Evolutionary conservation across 1,140 invertebrate genomes (phyloP).

Genomic region (Brevipalpus yothersi): DNA sequence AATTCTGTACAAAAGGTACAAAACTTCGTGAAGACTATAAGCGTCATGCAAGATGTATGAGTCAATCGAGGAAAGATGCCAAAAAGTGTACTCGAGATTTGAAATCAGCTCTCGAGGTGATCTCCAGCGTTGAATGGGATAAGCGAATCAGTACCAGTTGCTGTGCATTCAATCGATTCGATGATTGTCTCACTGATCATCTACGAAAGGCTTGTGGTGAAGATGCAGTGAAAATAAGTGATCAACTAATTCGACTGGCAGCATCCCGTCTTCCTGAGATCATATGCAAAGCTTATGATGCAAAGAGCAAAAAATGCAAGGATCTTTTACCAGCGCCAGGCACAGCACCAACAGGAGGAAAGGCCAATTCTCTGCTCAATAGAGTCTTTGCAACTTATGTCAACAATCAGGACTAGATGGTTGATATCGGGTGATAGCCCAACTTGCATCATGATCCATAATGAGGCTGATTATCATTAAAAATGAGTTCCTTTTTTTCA

Average conservation of each 20-base stretch:
- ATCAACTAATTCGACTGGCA: slow-evolving; percentile 11
- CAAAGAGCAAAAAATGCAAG: slow-evolving; percentile 3
- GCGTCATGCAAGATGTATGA: neutral
- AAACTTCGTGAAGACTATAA: neutral
- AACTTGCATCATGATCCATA: too few species aligned
- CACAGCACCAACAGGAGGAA: slow-evolving; percentile 1
- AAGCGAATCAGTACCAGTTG: slow-evolving; percentile 14
- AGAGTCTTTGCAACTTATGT: slow-evolving; percentile 11
- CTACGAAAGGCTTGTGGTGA: slow-evolving; percentile 13
- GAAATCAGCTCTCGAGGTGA: slow-evolving; percentile 13
- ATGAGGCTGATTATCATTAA: too few species aligned
- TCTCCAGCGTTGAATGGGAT: slow-evolving; percentile 12
- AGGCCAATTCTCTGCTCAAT: slow-evolving; percentile 9
- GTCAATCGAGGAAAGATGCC: neutral
- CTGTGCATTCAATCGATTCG: slow-evolving; percentile 9
- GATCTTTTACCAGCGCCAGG: neutral
- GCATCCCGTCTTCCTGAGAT: slow-evolving; percentile 13
- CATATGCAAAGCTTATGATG: slow-evolving; percentile 8
- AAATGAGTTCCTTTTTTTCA: too few species aligned
- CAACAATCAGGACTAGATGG: neutral
- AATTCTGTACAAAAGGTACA: slow-evolving; percentile 15
- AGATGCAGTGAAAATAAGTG: slow-evolving; percentile 8
- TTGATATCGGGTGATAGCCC: too few species aligned
- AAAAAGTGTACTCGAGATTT: slow-evolving; percentile 12
- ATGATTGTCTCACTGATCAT: slow-evolving; percentile 8